These are phyloP conservation scores for Tapirus indicus DNA, from an alignment of 2,797 vertebrate species.

Conservation along the genomic window DNA sequence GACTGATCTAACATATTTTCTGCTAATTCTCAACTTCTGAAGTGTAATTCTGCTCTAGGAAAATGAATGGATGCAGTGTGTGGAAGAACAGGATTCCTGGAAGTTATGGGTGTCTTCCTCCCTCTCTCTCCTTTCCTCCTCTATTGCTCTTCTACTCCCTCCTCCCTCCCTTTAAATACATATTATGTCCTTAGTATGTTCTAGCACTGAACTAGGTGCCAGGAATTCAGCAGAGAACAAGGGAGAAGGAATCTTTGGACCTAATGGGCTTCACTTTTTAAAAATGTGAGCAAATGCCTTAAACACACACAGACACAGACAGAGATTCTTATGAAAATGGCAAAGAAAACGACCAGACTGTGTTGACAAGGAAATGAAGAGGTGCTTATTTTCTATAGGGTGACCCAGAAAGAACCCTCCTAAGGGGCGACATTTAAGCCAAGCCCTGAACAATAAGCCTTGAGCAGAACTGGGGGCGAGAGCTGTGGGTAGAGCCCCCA, in stretches of 20 bases:
- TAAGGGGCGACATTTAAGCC: neutral
- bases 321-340: neutral
- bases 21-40: neutral
- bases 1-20: neutral
- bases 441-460: neutral
- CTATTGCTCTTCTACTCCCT: too few relatives aligned
- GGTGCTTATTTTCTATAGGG: rapidly evolving
- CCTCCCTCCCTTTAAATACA: neutral
- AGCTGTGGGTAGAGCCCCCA: neutral
- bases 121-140: too few relatives aligned
- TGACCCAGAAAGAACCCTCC: neutral
- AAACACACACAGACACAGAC: neutral
- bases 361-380: neutral
- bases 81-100: neutral
- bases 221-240: neutral
- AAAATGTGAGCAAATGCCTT: neutral
- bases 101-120: neutral
- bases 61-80: neutral
- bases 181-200: neutral
- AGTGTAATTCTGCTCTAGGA: neutral
- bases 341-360: neutral
- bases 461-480: neutral
- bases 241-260: neutral
- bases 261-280: neutral
- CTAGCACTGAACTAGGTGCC: neutral